phyloP scores from a whole-genome alignment of 2,113 vertebrate species.

The Isurus oxyrinchus region DNA sequence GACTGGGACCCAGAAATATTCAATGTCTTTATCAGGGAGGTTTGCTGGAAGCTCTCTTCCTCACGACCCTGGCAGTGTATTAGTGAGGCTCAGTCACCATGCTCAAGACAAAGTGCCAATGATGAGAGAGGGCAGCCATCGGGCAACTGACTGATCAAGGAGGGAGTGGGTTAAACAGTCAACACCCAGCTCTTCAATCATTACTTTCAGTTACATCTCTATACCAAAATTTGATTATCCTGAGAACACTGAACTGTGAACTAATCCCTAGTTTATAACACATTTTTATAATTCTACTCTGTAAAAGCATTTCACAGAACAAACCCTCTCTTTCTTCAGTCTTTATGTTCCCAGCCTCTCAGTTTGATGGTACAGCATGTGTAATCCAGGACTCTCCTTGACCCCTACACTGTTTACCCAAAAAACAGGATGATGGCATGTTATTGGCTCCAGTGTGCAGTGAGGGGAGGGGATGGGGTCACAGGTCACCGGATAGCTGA shows the following conservation, averaged over 20 bases:
- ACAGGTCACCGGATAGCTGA: not conserved
- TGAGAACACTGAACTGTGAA: not conserved
- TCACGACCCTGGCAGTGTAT: not conserved
- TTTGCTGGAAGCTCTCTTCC: not conserved
- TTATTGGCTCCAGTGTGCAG: not conserved
- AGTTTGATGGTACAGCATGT: not conserved
- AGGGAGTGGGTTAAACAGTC: not conserved
- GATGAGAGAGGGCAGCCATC: not conserved
- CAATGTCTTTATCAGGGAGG: not conserved
- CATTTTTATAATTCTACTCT: not conserved
- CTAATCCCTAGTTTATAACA: not conserved
- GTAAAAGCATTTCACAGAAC: not conserved
- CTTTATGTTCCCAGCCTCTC: not conserved
- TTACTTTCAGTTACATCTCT: not conserved
- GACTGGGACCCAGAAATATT: not conserved
- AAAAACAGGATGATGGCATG: not conserved
- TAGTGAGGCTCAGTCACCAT: not conserved
- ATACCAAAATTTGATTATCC: not conserved
- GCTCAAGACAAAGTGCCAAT: not conserved
- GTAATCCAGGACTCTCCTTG: not conserved
- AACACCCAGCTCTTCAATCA: not conserved
- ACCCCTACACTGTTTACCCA: not conserved
- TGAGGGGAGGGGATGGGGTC: not conserved
- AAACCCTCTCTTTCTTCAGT: not conserved
- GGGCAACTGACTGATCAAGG: not conserved